Evolutionary conservation across 2,888 invertebrate species (phyloP).

Genomic region (Catocala fraxini): DNA sequence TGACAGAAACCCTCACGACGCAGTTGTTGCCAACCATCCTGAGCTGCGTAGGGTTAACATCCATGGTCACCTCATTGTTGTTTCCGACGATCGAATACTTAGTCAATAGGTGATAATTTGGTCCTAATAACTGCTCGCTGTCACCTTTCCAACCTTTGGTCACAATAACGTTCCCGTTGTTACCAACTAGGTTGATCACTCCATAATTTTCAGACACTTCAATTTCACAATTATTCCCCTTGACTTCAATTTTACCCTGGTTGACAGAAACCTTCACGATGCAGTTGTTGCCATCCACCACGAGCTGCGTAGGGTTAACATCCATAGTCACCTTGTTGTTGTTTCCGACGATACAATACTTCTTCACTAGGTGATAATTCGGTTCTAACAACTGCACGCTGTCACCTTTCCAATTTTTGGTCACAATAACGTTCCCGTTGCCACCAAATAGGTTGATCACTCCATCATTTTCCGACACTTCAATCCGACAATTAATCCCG

Average conservation of each 20-base stretch:
- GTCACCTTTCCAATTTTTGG: slow-evolving; percentile 73
- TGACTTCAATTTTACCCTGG: slow-evolving; percentile 80
- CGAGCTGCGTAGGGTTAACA: slow-evolving; percentile 71
- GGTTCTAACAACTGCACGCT: slow-evolving; percentile 74
- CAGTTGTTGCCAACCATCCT: slow-evolving; percentile 82
- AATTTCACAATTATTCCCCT: slow-evolving; percentile 79
- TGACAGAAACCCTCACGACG: slow-evolving; percentile 71
- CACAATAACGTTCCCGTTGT: slow-evolving; percentile 72
- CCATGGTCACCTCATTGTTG: slow-evolving; percentile 85
- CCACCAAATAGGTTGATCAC: slow-evolving; percentile 76
- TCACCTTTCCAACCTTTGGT: slow-evolving; percentile 73
- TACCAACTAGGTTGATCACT: slow-evolving; percentile 76
- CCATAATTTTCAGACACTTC: slow-evolving; percentile 77
- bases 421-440: slow-evolving; percentile 71
- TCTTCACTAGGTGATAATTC: slow-evolving; percentile 63
- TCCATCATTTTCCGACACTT: slow-evolving; percentile 76
- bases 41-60: slow-evolving; percentile 70
- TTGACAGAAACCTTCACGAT: slow-evolving; percentile 73
- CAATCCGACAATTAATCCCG: slow-evolving; percentile 78
- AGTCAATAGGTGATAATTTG: slow-evolving; percentile 61
- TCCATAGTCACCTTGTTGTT: slow-evolving; percentile 85
- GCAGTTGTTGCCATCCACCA: slow-evolving; percentile 80
- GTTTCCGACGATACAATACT: slow-evolving; percentile 80
- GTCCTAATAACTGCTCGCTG: slow-evolving; percentile 70
- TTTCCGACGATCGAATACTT: slow-evolving; percentile 83